A percentile compares a stretch with the other conserved stretches of the same genome.
Evolutionary conservation across 2,888 invertebrate genomes (phyloP).

Genomic region (Pyrgus malvae): DNA sequence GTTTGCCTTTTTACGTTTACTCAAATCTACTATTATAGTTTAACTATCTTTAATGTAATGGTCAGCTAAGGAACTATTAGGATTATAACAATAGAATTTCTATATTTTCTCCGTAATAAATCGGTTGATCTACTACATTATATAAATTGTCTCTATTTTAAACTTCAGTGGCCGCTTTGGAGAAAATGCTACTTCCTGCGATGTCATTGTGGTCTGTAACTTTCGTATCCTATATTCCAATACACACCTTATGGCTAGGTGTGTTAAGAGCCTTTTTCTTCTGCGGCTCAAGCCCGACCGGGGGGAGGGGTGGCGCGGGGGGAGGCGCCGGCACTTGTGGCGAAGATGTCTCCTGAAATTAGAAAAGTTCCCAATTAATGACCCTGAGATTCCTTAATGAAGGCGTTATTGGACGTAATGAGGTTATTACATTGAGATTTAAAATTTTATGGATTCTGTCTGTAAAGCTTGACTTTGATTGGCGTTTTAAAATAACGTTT

Average conservation of each 20-base stretch:
- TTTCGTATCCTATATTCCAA: constrained; percentile 4
- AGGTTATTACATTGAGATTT: not conserved
- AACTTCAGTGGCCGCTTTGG: too few species aligned
- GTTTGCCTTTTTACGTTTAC: too few species aligned
- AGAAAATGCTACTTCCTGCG: too few species aligned
- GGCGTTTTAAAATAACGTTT: too few species aligned
- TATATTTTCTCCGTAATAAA: too few species aligned
- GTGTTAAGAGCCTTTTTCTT: constrained; percentile 89
- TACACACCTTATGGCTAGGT: constrained; percentile 84
- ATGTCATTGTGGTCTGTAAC: not conserved
- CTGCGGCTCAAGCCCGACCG: constrained; percentile 73
- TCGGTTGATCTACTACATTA: too few species aligned
- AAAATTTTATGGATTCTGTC: not conserved
- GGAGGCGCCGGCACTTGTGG: constrained; percentile 78
- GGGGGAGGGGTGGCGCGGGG: constrained; percentile 69
- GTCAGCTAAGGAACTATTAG: too few species aligned
- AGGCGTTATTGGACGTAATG: constrained; percentile 10
- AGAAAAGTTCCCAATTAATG: constrained; percentile 31
- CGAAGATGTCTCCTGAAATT: constrained; percentile 72
- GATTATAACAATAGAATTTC: too few species aligned
- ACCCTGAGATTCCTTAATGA: constrained; percentile 4
- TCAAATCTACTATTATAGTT: too few species aligned
- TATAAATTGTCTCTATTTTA: too few species aligned
- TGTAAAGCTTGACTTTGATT: too few species aligned
- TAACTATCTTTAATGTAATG: too few species aligned